Evolutionary conservation across 2,888 invertebrate genomes (phyloP).

Genomic region (Tanytarsus gracilentus): DNA sequence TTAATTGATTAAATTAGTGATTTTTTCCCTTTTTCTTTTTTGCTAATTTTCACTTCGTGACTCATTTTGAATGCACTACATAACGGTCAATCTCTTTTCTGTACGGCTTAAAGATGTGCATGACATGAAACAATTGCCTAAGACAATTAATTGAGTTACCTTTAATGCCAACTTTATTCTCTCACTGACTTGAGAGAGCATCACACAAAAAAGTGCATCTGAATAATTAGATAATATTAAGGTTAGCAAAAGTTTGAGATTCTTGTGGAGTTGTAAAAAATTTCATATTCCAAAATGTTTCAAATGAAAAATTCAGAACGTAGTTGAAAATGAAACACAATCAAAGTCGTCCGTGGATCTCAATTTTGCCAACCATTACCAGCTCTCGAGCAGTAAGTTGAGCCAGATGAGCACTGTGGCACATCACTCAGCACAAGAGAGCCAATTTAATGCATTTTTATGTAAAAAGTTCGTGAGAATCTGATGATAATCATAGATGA

Average conservation of each 20-base stretch:
- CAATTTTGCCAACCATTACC: too few relatives aligned
- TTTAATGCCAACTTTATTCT: slow-evolving; percentile 27
- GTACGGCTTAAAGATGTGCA: neutral
- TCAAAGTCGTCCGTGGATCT: too few relatives aligned
- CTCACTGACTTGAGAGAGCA: slow-evolving; percentile 9
- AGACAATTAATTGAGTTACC: slow-evolving; percentile 26
- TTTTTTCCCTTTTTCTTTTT: too few relatives aligned
- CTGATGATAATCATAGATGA: slow-evolving; percentile 22
- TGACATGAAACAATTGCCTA: slow-evolving; percentile 3
- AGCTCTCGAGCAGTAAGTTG: neutral
- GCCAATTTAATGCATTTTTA: slow-evolving; percentile 29
- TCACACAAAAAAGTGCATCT: slow-evolving; percentile 15
- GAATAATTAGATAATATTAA: slow-evolving; percentile 20
- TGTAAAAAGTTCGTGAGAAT: slow-evolving; percentile 29
- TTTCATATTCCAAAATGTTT: too few relatives aligned
- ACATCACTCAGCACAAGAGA: slow-evolving; percentile 2
- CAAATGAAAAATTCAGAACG: too few relatives aligned
- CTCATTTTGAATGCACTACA: neutral
- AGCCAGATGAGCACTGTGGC: slow-evolving; percentile 7
- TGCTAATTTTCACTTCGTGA: slow-evolving; percentile 15
- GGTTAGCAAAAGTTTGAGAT: too few relatives aligned
- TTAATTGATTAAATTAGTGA: neutral
- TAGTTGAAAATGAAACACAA: too few relatives aligned
- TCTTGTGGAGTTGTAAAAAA: too few relatives aligned
- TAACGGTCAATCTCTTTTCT: neutral